phyloP scores from a whole-genome alignment of 2,888 invertebrate genomes.

The Neoaliturus tenellus region DNA sequence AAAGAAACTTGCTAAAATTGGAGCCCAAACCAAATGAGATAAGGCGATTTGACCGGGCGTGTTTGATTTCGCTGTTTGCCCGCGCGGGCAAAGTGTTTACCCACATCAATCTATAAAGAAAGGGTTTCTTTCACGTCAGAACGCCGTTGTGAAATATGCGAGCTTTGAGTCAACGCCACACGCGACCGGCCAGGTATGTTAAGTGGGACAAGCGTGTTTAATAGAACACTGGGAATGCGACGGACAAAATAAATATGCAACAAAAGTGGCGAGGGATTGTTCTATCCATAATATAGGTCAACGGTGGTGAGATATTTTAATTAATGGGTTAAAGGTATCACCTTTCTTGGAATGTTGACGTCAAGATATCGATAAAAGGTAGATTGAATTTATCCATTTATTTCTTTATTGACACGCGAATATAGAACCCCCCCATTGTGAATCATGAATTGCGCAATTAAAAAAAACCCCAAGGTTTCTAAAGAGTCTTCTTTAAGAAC shows the following conservation, averaged over 20 bases:
- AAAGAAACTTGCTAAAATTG: too few species aligned
- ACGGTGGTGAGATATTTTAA: too few species aligned
- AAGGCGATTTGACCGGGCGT: background rate
- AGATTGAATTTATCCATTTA: too few species aligned
- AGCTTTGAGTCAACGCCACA: conserved; percentile 23
- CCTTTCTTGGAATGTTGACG: too few species aligned
- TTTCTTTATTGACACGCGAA: too few species aligned
- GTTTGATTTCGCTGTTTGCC: background rate
- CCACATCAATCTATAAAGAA: conserved; percentile 8
- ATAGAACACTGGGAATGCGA: background rate
- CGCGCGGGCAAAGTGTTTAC: background rate
- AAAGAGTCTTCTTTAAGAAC: too few species aligned
- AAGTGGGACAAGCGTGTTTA: background rate
- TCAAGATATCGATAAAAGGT: too few species aligned
- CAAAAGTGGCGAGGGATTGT: background rate
- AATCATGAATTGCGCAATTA: too few species aligned
- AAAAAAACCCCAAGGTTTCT: too few species aligned
- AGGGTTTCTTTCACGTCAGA: conserved; percentile 17
- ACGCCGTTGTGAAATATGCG: conserved; percentile 21
- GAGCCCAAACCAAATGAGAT: background rate
- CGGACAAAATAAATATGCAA: background rate
- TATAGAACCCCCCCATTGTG: too few species aligned
- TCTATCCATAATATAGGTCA: background rate
- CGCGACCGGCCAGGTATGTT: background rate
- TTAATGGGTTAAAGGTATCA: too few species aligned